A percentile compares a stretch with the other conserved stretches of the same genome.
Evolutionary conservation across 2,797 vertebrate genomes (phyloP).

Genomic region (Agapornis canus): DNA sequence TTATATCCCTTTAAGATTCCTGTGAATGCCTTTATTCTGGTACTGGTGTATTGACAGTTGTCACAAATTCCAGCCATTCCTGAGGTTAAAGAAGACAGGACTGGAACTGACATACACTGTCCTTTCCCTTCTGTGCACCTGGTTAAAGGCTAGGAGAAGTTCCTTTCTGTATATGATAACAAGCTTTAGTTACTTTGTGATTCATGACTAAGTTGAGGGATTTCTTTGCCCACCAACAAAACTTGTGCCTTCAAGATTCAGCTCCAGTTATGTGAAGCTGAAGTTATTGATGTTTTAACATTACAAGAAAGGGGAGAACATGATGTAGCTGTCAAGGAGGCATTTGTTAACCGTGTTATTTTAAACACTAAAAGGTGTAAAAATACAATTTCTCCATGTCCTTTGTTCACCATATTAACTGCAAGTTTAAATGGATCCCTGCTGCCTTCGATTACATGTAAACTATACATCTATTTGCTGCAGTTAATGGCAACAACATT

Average conservation of each 20-base stretch:
- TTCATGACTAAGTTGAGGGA: background rate
- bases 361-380: background rate
- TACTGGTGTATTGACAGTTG: background rate
- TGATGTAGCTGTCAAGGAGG: background rate
- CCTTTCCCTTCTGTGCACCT: background rate
- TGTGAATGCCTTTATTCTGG: background rate
- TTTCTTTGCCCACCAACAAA: background rate
- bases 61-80: background rate
- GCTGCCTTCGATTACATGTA: background rate
- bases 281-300: background rate
- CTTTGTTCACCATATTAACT: background rate
- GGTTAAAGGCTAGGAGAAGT: background rate
- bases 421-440: background rate
- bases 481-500: background rate
- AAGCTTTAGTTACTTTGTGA: background rate
- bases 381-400: background rate
- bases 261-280: background rate
- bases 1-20: background rate
- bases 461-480: background rate
- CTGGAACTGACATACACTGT: background rate
- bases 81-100: background rate
- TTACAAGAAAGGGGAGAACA: background rate
- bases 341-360: background rate
- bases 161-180: background rate
- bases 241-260: background rate